Conservation (phyloP, 2,797 vertebrate species). For the Sphenopsis melanotis region DNA sequence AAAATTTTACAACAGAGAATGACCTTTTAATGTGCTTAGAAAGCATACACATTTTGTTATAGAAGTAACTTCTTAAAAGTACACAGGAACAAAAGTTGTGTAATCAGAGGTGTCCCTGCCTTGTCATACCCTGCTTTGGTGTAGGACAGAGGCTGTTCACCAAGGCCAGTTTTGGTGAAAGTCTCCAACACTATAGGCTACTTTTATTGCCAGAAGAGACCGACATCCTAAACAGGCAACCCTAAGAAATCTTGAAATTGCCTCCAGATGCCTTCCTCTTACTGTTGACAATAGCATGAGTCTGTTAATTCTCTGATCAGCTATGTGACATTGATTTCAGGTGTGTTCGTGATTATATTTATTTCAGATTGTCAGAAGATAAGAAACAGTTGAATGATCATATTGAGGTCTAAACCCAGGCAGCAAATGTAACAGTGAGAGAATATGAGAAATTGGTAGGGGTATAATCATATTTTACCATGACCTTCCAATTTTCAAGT, state of each 20-base stretch:
- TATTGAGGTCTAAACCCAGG: background rate
- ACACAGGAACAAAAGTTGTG: background rate
- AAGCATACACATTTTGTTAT: background rate
- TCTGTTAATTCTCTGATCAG: background rate
- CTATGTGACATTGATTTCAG: background rate
- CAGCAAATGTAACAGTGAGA: background rate
- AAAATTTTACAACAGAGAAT: background rate
- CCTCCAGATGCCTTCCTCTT: background rate
- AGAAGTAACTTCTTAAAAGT: background rate
- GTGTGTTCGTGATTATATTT: background rate
- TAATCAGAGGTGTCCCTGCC: background rate
- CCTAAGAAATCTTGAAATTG: background rate
- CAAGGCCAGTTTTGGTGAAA: background rate
- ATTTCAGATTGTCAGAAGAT: background rate
- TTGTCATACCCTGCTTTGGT: background rate
- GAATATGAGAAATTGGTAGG: background rate
- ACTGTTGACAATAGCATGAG: background rate
- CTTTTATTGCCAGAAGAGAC: background rate
- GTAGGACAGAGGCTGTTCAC: background rate
- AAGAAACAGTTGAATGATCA: background rate
- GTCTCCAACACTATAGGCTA: background rate
- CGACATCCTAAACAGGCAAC: background rate
- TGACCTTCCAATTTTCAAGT: background rate
- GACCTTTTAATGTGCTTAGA: background rate
- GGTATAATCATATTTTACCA: background rate